These are phyloP conservation scores for Caenorhabditis sp. DNA, from an alignment of 2,888 invertebrate genomes.

Conservation along the genomic window DNA sequence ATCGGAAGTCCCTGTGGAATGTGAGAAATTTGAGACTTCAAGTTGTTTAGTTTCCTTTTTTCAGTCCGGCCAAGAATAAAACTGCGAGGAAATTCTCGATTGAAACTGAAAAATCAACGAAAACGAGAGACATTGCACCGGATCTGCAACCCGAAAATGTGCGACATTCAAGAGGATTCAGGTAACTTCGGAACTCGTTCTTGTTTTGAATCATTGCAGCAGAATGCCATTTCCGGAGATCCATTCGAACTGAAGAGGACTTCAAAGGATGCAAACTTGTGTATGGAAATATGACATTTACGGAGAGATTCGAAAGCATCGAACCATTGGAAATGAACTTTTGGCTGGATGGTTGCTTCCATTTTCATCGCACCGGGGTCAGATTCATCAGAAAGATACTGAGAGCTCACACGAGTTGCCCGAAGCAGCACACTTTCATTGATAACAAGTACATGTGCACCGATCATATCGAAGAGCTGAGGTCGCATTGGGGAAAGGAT, in stretches of 20 bases:
- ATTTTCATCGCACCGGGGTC: constrained; percentile 37
- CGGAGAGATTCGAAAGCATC: neutral
- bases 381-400: constrained; percentile 9
- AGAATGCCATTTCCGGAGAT: constrained; percentile 32
- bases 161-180: constrained; percentile 27
- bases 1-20: neutral
- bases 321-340: constrained; percentile 21
- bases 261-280: constrained; percentile 20
- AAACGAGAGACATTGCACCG: constrained; percentile 2
- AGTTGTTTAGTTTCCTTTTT: neutral
- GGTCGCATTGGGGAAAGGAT: constrained; percentile 8
- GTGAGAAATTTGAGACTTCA: neutral
- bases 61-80: constrained; percentile 31
- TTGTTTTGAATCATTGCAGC: too few relatives aligned
- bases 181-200: too few relatives aligned
- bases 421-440: constrained; percentile 16
- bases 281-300: constrained; percentile 45
- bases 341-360: constrained; percentile 32
- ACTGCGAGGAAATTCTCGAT: constrained; percentile 26
- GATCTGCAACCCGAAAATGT: constrained; percentile 23
- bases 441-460: constrained; percentile 49
- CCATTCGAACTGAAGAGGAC: constrained; percentile 6
- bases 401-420: constrained; percentile 17
- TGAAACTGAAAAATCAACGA: constrained; percentile 7
- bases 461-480: constrained; percentile 33